Percentiles rank a stretch among this genome's conserved stretches.
Conservation (phyloP, 2,888 invertebrate genomes). For the Petrophora chlorosata region DNA sequence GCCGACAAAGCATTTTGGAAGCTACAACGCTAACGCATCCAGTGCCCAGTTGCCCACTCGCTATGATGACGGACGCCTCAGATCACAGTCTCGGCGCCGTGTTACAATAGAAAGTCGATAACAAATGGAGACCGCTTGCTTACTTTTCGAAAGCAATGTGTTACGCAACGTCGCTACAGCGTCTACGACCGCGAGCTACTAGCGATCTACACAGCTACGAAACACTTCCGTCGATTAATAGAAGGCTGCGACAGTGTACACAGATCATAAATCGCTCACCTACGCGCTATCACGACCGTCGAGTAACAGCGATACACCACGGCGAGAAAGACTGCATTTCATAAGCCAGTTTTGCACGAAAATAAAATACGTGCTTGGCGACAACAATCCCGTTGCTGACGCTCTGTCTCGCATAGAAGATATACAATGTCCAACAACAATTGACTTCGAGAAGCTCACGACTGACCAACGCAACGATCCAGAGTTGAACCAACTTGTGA, state of each 20-base stretch:
- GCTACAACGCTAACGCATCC: constrained; percentile 39
- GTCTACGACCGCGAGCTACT: constrained; percentile 5
- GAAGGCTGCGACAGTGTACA: constrained; percentile 15
- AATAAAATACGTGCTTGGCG: constrained; percentile 30
- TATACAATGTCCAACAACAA: constrained; percentile 11
- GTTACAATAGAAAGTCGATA: constrained; percentile 44
- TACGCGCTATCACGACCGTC: constrained; percentile 12
- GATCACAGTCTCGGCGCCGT: constrained; percentile 52
- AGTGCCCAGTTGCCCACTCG: background rate
- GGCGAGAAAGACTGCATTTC: constrained; percentile 14
- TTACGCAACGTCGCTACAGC: too few species aligned
- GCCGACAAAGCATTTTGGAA: constrained; percentile 40
- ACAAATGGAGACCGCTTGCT: constrained; percentile 21
- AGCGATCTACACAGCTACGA: background rate
- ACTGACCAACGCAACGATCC: constrained; percentile 26
- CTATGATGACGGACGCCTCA: constrained; percentile 53
- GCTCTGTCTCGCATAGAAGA: constrained; percentile 43
- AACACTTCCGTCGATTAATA: constrained; percentile 18
- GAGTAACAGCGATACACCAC: constrained; percentile 9
- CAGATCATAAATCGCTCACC: constrained; percentile 22
- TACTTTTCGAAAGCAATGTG: constrained; percentile 22
- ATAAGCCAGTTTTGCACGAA: constrained; percentile 25
- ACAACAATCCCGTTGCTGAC: constrained; percentile 52
- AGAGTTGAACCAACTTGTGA: background rate
- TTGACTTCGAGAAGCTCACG: constrained; percentile 17